Evolutionary conservation across 2,888 invertebrate genomes (phyloP).

Genomic region (Tethea ocularis): DNA sequence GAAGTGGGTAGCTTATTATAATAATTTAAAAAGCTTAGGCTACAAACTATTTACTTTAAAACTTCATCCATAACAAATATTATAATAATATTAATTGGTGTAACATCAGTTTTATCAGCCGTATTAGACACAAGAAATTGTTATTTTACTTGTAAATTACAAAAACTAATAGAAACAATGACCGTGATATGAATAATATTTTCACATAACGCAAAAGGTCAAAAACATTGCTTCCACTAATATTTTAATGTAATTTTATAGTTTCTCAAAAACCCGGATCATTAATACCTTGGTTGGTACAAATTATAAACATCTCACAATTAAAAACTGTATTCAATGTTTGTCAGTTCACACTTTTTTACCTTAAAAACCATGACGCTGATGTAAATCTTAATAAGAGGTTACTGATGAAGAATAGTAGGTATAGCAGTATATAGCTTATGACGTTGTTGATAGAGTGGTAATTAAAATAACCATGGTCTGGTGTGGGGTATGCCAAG

Average conservation of each 20-base stretch:
- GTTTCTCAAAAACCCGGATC: slow-evolving; percentile 25
- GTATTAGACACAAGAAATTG: too few species aligned
- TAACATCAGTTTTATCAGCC: too few species aligned
- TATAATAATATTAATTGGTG: too few species aligned
- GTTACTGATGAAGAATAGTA: slow-evolving; percentile 10
- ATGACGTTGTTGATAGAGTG: neutral
- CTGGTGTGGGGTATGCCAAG: too few species aligned
- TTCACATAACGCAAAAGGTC: neutral
- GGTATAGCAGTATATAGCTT: slow-evolving; percentile 17
- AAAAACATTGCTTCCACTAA: neutral
- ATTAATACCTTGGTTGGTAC: slow-evolving; percentile 19
- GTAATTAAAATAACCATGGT: neutral
- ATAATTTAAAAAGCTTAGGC: too few species aligned
- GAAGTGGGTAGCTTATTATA: too few species aligned
- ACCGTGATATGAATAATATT: too few species aligned
- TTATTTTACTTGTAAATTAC: neutral
- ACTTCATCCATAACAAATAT: too few species aligned
- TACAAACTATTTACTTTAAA: too few species aligned
- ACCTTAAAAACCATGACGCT: slow-evolving; percentile 19
- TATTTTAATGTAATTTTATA: neutral
- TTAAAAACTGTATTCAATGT: slow-evolving; percentile 16
- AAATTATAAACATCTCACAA: slow-evolving; percentile 18
- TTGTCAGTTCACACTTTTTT: slow-evolving; percentile 27
- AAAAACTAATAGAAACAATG: neutral
- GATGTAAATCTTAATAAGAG: slow-evolving; percentile 12